These are phyloP conservation scores for Gastrophryne carolinensis DNA, from an alignment of 2,797 vertebrate genomes.

Conservation along the genomic window DNA sequence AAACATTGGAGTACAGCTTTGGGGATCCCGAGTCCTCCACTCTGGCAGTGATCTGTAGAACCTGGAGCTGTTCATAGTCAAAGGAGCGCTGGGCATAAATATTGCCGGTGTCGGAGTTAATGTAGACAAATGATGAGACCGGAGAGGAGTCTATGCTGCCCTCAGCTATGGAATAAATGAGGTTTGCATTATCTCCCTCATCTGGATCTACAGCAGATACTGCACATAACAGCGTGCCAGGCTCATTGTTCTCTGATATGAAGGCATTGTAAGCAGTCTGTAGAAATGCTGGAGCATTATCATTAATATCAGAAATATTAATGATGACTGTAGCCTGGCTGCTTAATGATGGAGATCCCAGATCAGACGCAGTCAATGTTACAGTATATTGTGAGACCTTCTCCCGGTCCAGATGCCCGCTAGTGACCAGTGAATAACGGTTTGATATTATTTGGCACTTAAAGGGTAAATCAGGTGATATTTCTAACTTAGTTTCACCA, in stretches of 20 bases:
- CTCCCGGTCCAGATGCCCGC: slow-evolving; percentile 82
- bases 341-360: slow-evolving; percentile 80
- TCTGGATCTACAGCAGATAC: slow-evolving; percentile 24
- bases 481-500: slow-evolving; percentile 71
- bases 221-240: slow-evolving; percentile 15
- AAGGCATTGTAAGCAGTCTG: slow-evolving; percentile 27
- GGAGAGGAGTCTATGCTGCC: slow-evolving; percentile 10
- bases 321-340: slow-evolving; percentile 78
- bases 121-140: slow-evolving; percentile 25
- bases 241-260: slow-evolving; percentile 30
- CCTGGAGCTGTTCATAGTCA: slow-evolving; percentile 88
- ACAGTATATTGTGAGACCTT: slow-evolving; percentile 77
- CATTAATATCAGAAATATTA: slow-evolving; percentile 90
- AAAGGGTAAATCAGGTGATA: slow-evolving; percentile 82
- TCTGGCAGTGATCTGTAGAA: slow-evolving; percentile 82
- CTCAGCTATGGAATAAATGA: slow-evolving; percentile 17
- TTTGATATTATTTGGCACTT: slow-evolving; percentile 80
- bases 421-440: slow-evolving; percentile 84
- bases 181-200: slow-evolving; percentile 24
- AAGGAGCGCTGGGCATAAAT: slow-evolving; percentile 88
- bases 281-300: slow-evolving; percentile 69
- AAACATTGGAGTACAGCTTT: slow-evolving; percentile 37
- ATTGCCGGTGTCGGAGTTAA: slow-evolving; percentile 60
- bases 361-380: slow-evolving; percentile 79
- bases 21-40: slow-evolving; percentile 77